phyloP scores from a whole-genome alignment of 2,113 vertebrate genomes.

The Heterotis niloticus region DNA sequence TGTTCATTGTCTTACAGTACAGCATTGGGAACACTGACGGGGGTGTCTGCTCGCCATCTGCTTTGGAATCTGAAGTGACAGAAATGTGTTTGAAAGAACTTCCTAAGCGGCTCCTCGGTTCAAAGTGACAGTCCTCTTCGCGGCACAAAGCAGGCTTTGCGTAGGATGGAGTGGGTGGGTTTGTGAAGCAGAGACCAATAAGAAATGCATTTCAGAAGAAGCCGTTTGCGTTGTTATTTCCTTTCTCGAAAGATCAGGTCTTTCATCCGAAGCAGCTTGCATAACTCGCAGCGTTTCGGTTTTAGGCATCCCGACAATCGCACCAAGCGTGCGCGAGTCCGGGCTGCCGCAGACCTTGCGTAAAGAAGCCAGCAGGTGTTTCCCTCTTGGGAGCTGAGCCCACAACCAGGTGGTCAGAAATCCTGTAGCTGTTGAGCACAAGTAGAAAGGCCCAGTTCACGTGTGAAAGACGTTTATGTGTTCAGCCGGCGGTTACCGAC shows the following conservation, averaged over 20 bases:
- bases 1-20: neutral
- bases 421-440: neutral
- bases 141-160: neutral
- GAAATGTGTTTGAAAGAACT: neutral
- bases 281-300: too few species aligned
- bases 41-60: neutral
- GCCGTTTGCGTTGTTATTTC: too few species aligned
- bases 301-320: too few species aligned
- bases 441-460: neutral
- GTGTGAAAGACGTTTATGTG: neutral
- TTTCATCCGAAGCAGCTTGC: too few species aligned
- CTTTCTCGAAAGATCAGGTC: too few species aligned
- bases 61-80: neutral
- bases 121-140: neutral
- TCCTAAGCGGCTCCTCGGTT: neutral
- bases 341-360: too few species aligned
- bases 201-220: too few species aligned
- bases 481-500: neutral
- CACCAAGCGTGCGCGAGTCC: too few species aligned
- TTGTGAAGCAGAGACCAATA: too few species aligned
- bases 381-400: neutral
- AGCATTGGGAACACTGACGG: neutral
- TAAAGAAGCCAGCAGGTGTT: neutral
- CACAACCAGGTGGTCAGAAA: conserved; percentile 5
- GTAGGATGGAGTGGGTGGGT: neutral